phyloP scores from a whole-genome alignment of 1,140 invertebrate genomes.

The Maconellicoccus hirsutus region DNA sequence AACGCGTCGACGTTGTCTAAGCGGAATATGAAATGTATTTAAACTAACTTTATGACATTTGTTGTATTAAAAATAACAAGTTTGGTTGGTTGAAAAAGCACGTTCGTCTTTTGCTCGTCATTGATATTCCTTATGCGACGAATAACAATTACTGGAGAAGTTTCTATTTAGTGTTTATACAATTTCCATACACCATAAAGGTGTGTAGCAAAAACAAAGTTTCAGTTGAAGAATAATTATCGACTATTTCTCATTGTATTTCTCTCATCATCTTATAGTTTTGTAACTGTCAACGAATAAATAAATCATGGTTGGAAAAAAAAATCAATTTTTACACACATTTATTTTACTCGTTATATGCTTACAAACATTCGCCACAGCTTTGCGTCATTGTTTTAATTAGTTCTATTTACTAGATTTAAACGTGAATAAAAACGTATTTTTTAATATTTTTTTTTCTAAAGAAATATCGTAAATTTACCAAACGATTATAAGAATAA shows the following conservation, averaged over 20 bases:
- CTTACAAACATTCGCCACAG: too few relatives aligned
- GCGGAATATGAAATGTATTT: too few relatives aligned
- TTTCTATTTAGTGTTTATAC: not conserved
- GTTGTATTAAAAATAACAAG: not conserved
- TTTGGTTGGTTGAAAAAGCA: not conserved
- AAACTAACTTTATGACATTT: too few relatives aligned
- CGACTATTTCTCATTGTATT: not conserved
- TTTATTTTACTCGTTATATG: not conserved
- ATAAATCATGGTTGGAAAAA: not conserved
- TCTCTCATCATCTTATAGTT: not conserved
- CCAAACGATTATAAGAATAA: too few relatives aligned
- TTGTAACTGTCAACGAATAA: not conserved
- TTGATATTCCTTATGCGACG: not conserved
- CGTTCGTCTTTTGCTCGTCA: not conserved
- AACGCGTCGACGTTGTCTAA: too few relatives aligned
- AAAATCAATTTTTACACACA: not conserved
- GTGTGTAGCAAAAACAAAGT: conserved; percentile 3
- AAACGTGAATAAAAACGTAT: too few relatives aligned
- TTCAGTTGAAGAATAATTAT: not conserved
- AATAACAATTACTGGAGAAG: not conserved
- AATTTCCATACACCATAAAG: not conserved
- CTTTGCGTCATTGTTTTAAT: too few relatives aligned
- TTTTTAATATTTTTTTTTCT: too few relatives aligned
- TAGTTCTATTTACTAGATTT: too few relatives aligned
- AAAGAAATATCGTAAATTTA: too few relatives aligned